These are phyloP conservation scores for Dichetophora obliterata DNA, from an alignment of 2,888 invertebrate genomes.

Conservation along the genomic window DNA sequence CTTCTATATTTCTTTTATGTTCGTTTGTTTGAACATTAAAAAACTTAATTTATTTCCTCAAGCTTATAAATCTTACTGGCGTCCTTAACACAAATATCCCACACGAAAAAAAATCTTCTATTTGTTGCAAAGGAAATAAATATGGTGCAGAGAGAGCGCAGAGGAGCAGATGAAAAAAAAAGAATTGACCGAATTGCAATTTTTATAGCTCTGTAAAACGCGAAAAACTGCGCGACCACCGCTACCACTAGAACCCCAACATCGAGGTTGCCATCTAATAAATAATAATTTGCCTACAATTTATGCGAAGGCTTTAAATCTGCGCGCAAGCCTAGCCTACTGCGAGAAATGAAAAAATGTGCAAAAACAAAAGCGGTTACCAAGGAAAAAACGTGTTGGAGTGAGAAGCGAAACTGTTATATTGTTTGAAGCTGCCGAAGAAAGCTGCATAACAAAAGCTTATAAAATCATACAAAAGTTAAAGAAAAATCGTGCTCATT, in stretches of 20 bases:
- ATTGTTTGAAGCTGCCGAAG: too few species aligned
- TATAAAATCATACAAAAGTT: too few species aligned
- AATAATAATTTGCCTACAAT: conserved; percentile 26
- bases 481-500: too few species aligned
- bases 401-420: too few species aligned
- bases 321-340: not conserved
- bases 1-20: conserved; percentile 47
- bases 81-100: conserved; percentile 5
- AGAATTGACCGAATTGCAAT: conserved; percentile 6
- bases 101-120: not conserved
- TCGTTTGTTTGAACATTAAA: conserved; percentile 53
- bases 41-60: conserved; percentile 59
- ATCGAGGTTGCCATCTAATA: conserved; percentile 1
- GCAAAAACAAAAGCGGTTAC: too few species aligned
- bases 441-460: too few species aligned
- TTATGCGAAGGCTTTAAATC: conserved; percentile 10
- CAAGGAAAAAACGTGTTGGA: too few species aligned
- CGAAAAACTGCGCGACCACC: conserved; percentile 19
- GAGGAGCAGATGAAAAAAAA: not conserved
- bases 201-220: conserved; percentile 23
- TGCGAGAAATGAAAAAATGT: too few species aligned
- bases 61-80: conserved; percentile 44
- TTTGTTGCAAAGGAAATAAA: not conserved
- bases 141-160: not conserved
- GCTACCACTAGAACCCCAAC: not conserved